Evolutionary conservation across 2,113 vertebrate genomes (phyloP), one percentile per base, ranked within the genome.

Genomic region (Vireo altiloquus): DNA sequence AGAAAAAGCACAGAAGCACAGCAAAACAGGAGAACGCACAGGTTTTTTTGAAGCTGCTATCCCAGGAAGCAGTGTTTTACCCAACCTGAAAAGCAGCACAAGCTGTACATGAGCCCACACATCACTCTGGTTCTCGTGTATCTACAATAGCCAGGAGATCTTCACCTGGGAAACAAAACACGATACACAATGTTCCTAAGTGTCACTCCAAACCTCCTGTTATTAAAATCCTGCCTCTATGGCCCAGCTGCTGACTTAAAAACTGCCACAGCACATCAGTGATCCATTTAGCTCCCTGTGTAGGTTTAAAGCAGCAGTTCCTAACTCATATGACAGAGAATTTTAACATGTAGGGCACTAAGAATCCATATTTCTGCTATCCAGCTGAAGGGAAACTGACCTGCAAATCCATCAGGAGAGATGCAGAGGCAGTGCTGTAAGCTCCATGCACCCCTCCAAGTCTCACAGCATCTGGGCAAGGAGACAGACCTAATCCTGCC

Each of bases 91-190:
- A 91, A 78, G 68, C 37, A 86, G 65, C 71, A 83, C 47, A 83
- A 89, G 54, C 35, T 65, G 44, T 56, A 52, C 21, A 31, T 30
- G 27, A 33, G 21, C 60, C 59, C 17, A 39, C n/a, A 22, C 23
- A 64, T 17, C 3, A 1, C 40, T 79, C 39, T 15, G 1, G 28
- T 69, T 93, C 56, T 61, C 7, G 0, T 52, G 46, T 28, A 69
- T 54, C 75, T 92, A 65, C 46, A 90, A 28, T 1, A 91, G 44
- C 21, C 35, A 59, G 31, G 39, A 89, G 22, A 80, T 91, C 64
- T 69, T 81, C 76, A 81, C 57, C 39, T 66, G 79, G 49, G 92
- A 92, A 92, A 87, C 44, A 85, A 95, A 94, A 83, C 3, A 3
- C 4, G 27, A 92, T 42, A 87, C n/a, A 84, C 61, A 75, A 30